Evolutionary conservation across 2,888 invertebrate species (phyloP).

Genomic region (Rosalia funebris): DNA sequence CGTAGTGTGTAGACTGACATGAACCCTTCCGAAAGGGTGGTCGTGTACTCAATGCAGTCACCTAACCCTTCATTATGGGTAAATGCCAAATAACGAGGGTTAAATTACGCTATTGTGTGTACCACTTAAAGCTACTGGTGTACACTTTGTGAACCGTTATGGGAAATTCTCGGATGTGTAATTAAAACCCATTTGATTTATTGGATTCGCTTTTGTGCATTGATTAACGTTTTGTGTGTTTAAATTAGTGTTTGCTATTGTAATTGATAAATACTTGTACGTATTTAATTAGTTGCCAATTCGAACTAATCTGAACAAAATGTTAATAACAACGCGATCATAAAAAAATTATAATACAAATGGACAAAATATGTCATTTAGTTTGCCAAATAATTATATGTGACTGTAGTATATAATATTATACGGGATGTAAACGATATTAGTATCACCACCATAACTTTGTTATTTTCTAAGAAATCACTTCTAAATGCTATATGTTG

Average conservation of each 20-base stretch:
- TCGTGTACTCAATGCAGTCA: slow-evolving; percentile 29
- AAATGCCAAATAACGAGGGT: slow-evolving; percentile 59
- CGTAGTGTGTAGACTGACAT: not conserved
- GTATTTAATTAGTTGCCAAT: too few species aligned
- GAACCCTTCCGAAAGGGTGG: slow-evolving; percentile 36
- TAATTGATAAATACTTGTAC: slow-evolving; percentile 14
- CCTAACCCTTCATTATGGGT: slow-evolving; percentile 56
- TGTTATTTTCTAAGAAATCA: too few species aligned
- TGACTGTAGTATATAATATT: too few species aligned
- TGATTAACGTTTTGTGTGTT: slow-evolving; percentile 13
- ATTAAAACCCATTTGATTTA: slow-evolving; percentile 35
- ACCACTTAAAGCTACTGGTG: slow-evolving; percentile 49
- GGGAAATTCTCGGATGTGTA: slow-evolving; percentile 35
- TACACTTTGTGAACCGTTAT: slow-evolving; percentile 35
- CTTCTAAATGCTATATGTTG: too few species aligned
- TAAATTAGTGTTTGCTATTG: slow-evolving; percentile 12
- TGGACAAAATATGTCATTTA: too few species aligned
- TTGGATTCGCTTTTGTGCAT: slow-evolving; percentile 8
- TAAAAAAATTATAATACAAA: too few species aligned
- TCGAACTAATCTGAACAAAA: too few species aligned
- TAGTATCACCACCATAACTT: too few species aligned
- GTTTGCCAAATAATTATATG: too few species aligned
- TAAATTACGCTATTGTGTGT: slow-evolving; percentile 57
- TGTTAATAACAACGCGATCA: too few species aligned
- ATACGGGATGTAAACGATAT: too few species aligned